These are phyloP conservation scores for Chrysodeixis includens DNA, from an alignment of 2,888 invertebrate species.

Conservation along the genomic window DNA sequence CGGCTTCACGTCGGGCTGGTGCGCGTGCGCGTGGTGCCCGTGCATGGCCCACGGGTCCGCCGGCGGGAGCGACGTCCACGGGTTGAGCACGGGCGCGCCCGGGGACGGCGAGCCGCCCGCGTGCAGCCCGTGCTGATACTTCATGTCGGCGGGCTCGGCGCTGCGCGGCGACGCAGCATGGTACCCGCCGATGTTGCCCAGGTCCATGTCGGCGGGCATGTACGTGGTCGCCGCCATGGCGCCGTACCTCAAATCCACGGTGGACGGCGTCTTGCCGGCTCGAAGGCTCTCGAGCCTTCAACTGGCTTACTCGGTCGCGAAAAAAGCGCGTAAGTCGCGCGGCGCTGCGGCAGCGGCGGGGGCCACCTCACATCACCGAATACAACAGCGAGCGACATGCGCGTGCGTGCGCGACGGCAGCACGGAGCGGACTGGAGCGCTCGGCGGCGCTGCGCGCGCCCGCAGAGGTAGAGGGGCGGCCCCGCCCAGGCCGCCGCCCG, in stretches of 20 bases:
- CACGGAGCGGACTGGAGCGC: constrained; percentile 86
- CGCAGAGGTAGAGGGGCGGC: constrained; percentile 74
- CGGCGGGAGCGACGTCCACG: constrained; percentile 95
- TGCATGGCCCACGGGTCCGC: constrained; percentile 95
- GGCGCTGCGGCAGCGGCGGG: constrained; percentile 86
- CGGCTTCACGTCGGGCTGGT: constrained; percentile 94
- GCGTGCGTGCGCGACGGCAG: constrained; percentile 90
- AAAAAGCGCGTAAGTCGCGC: constrained; percentile 86
- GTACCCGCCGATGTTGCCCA: constrained; percentile 94
- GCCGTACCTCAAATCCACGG: constrained; percentile 91
- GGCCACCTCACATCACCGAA: constrained; percentile 88
- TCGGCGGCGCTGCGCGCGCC: constrained; percentile 80
- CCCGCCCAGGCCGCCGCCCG: constrained; percentile 83
- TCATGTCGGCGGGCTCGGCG: constrained; percentile 97
- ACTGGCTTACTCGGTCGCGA: constrained; percentile 85
- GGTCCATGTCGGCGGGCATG: constrained; percentile 96
- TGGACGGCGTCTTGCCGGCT: constrained; percentile 91
- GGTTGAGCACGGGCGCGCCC: constrained; percentile 90
- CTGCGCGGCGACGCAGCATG: constrained; percentile 96
- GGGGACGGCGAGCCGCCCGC: constrained; percentile 91
- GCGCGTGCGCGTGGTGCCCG: constrained; percentile 93
- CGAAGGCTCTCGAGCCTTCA: constrained; percentile 89
- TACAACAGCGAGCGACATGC: constrained; percentile 87
- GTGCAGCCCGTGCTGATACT: constrained; percentile 97
- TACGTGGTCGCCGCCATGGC: constrained; percentile 99